phyloP scores from a whole-genome alignment of 2,888 invertebrate genomes.

The Drosophila rubida region DNA sequence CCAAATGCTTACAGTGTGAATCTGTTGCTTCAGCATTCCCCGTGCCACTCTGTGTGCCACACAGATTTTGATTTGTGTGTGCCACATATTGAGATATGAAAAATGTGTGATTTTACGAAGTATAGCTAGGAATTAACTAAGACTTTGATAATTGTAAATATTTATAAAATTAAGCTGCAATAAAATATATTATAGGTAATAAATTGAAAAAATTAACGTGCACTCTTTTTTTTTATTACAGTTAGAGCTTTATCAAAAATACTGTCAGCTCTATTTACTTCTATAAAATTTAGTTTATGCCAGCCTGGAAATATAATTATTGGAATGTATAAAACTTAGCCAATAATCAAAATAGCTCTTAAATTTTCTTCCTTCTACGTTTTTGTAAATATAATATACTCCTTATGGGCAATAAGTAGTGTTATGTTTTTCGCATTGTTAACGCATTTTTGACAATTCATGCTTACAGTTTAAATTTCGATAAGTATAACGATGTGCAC shows the following conservation, averaged over 20 bases:
- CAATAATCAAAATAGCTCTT: too few species aligned
- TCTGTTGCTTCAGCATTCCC: constrained; percentile 40
- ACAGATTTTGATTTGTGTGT: constrained; percentile 58
- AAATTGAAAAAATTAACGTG: background rate
- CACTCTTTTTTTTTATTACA: too few species aligned
- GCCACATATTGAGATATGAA: constrained; percentile 54
- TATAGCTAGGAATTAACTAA: constrained; percentile 56
- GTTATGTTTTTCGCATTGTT: too few species aligned
- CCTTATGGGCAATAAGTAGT: too few species aligned
- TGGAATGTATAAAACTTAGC: too few species aligned
- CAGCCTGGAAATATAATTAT: too few species aligned
- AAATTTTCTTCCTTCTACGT: too few species aligned
- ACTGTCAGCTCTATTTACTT: too few species aligned
- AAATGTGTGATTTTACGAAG: constrained; percentile 69
- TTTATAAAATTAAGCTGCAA: constrained; percentile 58
- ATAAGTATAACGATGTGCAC: background rate
- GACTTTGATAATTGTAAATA: constrained; percentile 64
- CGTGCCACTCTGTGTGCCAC: constrained; percentile 62
- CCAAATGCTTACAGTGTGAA: constrained; percentile 24
- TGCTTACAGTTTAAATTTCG: background rate
- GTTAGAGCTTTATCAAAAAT: too few species aligned
- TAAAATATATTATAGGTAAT: constrained; percentile 41
- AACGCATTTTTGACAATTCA: background rate
- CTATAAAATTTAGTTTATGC: too few species aligned
- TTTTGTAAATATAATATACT: too few species aligned